phyloP scores from a whole-genome alignment of 2,113 vertebrate genomes.

The Danionella cerebrum region DNA sequence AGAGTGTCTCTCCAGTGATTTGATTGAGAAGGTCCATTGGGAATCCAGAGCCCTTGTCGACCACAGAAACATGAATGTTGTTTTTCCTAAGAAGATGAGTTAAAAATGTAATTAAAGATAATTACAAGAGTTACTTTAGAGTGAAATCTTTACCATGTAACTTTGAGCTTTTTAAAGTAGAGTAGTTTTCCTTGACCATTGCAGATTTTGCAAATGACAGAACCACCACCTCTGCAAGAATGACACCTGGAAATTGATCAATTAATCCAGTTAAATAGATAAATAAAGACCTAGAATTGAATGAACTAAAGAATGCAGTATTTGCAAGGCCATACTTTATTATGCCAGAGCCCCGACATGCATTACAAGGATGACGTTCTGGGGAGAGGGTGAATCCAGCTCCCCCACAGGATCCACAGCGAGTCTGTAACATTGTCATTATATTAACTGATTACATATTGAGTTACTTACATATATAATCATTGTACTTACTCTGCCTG shows the following conservation, averaged over 20 bases:
- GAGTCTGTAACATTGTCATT: slow-evolving; percentile 23
- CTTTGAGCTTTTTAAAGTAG: slow-evolving; percentile 25
- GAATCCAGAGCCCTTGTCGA: slow-evolving; percentile 25
- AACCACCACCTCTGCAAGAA: slow-evolving; percentile 21
- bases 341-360: slow-evolving; percentile 29
- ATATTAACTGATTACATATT: not conserved
- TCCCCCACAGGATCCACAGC: slow-evolving; percentile 40
- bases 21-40: slow-evolving; percentile 1
- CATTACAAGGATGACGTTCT: not conserved
- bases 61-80: slow-evolving; percentile 11
- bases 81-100: slow-evolving; percentile 22
- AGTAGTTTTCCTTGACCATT: slow-evolving; percentile 33
- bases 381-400: not conserved
- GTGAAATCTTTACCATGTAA: slow-evolving; percentile 36
- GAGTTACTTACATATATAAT: not conserved
- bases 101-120: not conserved
- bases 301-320: not conserved
- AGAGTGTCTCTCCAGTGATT: slow-evolving; percentile 30
- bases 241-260: slow-evolving; percentile 23
- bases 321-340: slow-evolving; percentile 26
- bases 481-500: slow-evolving; percentile 39
- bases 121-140: not conserved
- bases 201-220: not conserved
- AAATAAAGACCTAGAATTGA: not conserved
- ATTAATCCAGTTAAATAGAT: no score